Evolutionary conservation across 2,113 vertebrate genomes (phyloP), one percentile per base, ranked within the genome.

Genomic region (Cathartes aura): DNA sequence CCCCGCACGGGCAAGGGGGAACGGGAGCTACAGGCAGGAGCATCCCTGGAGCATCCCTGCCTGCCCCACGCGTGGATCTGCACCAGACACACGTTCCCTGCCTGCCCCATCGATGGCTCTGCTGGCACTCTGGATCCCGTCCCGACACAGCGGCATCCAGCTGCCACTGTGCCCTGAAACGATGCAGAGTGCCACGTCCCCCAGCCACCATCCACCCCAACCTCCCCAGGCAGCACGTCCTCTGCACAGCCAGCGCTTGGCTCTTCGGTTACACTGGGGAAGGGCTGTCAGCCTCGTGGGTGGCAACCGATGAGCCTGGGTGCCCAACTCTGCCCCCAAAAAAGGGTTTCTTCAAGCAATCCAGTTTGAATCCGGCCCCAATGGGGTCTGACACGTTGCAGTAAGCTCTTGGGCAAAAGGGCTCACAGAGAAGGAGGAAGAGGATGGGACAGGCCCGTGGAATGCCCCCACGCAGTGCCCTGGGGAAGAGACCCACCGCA

Each of bases 131-230:
- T 26, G n/a, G 27, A 76, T 56, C 30, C 70, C 0, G 0, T 11
- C 48, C 15, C 0, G 0, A n/a, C 73, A 38, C 63, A 45, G 34
- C 4, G 2, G 34, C 45, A 78, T 23, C 73, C 84, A 79, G 76
- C n/a, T 38, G 53, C 27, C 62, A 3, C 58, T 3, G 32, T 12
- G n/a, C 48, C 68, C 73, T 21, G 15, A 32, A 23, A 34, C 8
- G 64, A 7, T 15, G 12, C 64, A 20, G 20, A 27, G 42, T 26
- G n/a, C 17, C 87, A 40, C 0, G 0, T 50, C 22, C 32, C 43
- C n/a, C 14, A 34, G 34, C 42, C 48, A 40, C 56, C 78, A 40
- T 2, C 38, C 26, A 40, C 8, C 12, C 62, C 66, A 34, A 1
- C 63, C 47, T 64, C 38, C 27, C 21, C 21, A 34, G 30, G 53